These are phyloP conservation scores for Drosophila bifasciata DNA, from an alignment of 1,140 invertebrate genomes.

Conservation along the genomic window DNA sequence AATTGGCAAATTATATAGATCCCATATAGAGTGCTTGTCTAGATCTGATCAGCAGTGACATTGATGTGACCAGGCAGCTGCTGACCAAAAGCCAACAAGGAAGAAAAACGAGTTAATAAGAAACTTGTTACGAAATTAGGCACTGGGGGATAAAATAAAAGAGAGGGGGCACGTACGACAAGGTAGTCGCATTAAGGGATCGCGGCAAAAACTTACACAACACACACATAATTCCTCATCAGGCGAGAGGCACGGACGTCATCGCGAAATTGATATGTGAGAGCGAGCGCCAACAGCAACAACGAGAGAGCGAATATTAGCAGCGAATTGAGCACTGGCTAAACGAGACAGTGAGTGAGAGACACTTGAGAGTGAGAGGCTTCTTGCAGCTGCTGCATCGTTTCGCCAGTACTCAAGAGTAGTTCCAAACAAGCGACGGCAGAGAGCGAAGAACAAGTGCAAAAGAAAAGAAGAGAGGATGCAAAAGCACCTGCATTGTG, in stretches of 20 bases:
- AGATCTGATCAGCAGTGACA: conserved; percentile 78
- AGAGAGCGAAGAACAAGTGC: background rate
- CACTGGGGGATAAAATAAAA: conserved; percentile 16
- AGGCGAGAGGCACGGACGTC: conserved; percentile 23
- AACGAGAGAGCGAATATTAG: conserved; percentile 11
- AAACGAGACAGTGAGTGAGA: too few relatives aligned
- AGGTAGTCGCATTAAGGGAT: conserved; percentile 48
- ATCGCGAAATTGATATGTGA: conserved; percentile 67
- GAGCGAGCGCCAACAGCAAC: conserved; percentile 21
- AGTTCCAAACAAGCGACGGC: conserved; percentile 2
- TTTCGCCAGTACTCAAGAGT: background rate
- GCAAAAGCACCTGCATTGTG: conserved; percentile 34
- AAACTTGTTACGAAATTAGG: conserved; percentile 80
- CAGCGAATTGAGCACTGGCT: background rate
- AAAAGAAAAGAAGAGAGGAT: conserved; percentile 2
- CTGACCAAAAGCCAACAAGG: conserved; percentile 12
- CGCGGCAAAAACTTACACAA: conserved; percentile 51
- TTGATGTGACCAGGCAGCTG: conserved; percentile 74
- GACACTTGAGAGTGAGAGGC: too few relatives aligned
- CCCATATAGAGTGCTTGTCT: conserved; percentile 65
- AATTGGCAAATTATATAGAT: conserved; percentile 78
- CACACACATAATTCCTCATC: conserved; percentile 69
- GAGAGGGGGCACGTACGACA: background rate
- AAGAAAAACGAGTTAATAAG: conserved; percentile 60
- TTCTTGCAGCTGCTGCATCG: too few relatives aligned